Conservation (phyloP, 2,888 invertebrate species). For the Blastobasis lacticolella region DNA sequence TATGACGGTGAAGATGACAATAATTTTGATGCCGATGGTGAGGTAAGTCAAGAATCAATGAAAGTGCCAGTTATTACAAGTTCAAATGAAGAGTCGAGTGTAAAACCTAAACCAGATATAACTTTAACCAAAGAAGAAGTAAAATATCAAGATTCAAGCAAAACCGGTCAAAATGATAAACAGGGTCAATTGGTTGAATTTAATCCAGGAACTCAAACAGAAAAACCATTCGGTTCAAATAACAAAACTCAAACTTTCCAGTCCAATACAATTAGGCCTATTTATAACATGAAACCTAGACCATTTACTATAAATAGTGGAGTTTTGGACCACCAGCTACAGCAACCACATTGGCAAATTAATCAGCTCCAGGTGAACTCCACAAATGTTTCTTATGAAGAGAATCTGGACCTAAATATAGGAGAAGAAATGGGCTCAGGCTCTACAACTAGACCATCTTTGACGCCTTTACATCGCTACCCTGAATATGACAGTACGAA, state of each 20-base stretch:
- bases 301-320: conserved; percentile 54
- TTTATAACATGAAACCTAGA: conserved; percentile 51
- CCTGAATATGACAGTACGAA: conserved; percentile 25
- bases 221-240: conserved; percentile 55
- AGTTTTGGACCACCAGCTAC: conserved; percentile 58
- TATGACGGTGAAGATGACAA: conserved; percentile 57
- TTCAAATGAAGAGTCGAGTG: conserved; percentile 33
- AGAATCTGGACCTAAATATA: conserved; percentile 55
- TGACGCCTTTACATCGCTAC: conserved; percentile 25
- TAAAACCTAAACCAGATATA: conserved; percentile 18
- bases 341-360: conserved; percentile 69
- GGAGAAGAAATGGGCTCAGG: conserved; percentile 53
- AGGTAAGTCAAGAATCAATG: conserved; percentile 63
- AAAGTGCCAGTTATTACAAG: conserved; percentile 59
- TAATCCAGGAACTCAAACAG: conserved; percentile 62
- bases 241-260: conserved; percentile 44
- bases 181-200: conserved; percentile 29
- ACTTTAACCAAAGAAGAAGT: conserved; percentile 40
- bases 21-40: conserved; percentile 45
- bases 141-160: conserved; percentile 1
- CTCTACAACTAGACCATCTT: conserved; percentile 26
- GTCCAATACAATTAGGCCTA: conserved; percentile 53
- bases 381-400: conserved; percentile 56
- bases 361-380: conserved; percentile 59
- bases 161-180: conserved; percentile 24